These are phyloP conservation scores for Thymelicus lineola DNA, from an alignment of 2,888 invertebrate genomes.

Conservation along the genomic window DNA sequence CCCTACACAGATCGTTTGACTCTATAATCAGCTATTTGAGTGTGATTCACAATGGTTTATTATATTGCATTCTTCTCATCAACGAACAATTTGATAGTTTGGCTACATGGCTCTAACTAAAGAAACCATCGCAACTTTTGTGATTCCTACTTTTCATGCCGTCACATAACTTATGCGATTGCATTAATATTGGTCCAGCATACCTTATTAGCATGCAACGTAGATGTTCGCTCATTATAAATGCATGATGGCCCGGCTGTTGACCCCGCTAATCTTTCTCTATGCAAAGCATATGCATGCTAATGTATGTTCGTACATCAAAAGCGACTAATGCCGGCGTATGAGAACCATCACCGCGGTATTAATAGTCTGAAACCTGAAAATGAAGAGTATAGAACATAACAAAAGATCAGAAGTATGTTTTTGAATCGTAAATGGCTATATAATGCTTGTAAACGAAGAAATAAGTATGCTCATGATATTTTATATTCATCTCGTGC, in stretches of 20 bases:
- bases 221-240: slow-evolving; percentile 29
- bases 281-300: slow-evolving; percentile 33
- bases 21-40: no score
- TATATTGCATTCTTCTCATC: no score
- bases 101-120: no score
- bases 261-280: slow-evolving; percentile 37
- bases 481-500: no score
- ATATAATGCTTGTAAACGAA: no score
- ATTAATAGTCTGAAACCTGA: background rate
- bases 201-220: slow-evolving; percentile 28
- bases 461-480: no score
- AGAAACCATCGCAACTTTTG: background rate
- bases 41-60: no score
- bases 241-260: slow-evolving; percentile 31
- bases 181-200: slow-evolving; percentile 27
- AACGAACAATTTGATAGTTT: no score
- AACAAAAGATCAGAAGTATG: background rate
- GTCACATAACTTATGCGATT: slow-evolving; percentile 1
- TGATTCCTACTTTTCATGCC: background rate
- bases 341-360: background rate
- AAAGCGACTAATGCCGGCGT: slow-evolving; percentile 13
- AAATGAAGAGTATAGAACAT: background rate
- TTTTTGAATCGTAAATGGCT: no score
- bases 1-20: no score
- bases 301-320: slow-evolving; percentile 21